Base-by-base conservation (phyloP, 2,113 vertebrate species). In the Gulo gulo region DNA sequence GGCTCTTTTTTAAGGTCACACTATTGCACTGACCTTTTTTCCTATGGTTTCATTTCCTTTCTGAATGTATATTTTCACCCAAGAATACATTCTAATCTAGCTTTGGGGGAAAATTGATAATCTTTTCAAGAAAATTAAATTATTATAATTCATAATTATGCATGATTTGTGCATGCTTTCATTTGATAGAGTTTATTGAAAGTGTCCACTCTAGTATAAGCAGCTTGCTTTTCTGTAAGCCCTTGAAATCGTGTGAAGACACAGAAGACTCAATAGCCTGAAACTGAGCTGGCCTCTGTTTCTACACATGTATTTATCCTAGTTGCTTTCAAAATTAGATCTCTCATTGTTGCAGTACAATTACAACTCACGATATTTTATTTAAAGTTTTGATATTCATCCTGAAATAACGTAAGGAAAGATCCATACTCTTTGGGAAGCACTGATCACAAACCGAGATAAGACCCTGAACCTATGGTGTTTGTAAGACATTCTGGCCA, bases 381-480 rank as follows among this genome's bases (percentile, higher is more conserved):
- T 76, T 65, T 20, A 15, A 96, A 98, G 98, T 86, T 99, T 98
- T 98, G 95, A 98, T 45, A 97, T 97, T 87, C 97, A 97, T 94
- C 97, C 97, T 96, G 98, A 99, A 98, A 98, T 98, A 97, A 98
- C 97, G 71, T n/a, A 95, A 63, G 98, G 61, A 39, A 89, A 98
- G 95, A 97, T 98, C 92, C 87, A 97, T 93, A 98, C 96, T 96
- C 98, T 98, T 93, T 98, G 98, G 98, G 94, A 96, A 92, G 98
- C 97, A 97, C 94, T 98, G 94, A 98, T 99, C 97, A 98, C 94
- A 92, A 98, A 98, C 83, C 98, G 98, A 92, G 97, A 98, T 11
- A 96, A 97, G 78, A 98, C 96, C 39, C 50, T 98, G 87, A 98
- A 96, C 97, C 99, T 99, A 93, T 97, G 97, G 98, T 99, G 91